Evolutionary conservation across 2,888 invertebrate genomes (phyloP), one percentile per base, ranked within the genome.

Genomic region (Calameuta pallipes): DNA sequence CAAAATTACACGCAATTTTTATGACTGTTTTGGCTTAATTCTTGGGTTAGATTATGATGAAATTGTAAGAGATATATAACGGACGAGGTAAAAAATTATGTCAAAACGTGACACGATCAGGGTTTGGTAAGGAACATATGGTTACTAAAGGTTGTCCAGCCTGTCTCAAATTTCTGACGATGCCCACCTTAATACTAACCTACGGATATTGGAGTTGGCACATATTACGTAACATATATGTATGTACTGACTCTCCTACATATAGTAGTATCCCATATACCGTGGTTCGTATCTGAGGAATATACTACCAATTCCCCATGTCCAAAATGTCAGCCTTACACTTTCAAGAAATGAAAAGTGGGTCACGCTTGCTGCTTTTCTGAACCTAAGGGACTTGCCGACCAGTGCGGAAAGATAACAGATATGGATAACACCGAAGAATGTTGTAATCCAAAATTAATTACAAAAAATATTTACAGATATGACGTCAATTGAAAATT

Each of bases 151-250:
- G 33, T 23, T 34, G 71, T 34, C 56, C 56, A 56, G 15, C 13
- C 9, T 31, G 71, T 34, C 71, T 33, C 12, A 34, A 71, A 71
- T 71, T 71, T 31, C 71, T 11, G 71, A 71, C 71, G 31, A 15
- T 33, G 31, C 9, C 71, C 23, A 34, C 31, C 71, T 71, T 71
- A 71, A 30, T 71, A 31, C 12, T 31, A 34, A 34, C 13, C 71
- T 71, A 34, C 71, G 71, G 71, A 71, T 71, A 71, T 71, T 71
- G 71, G 71, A 71, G 71, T 31, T 71, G 31, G 71, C 71, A 71
- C 71, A 11, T 71, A 30, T 71, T 34, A 34, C 71, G 15, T 71
- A 33, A 70, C 33, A 71, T 71, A 71, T 70, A 31, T 31, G n/a
- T 71, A 30, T 31, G n/a, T 71, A 30, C 56, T 23, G 23, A 56